Evolutionary conservation across 1,140 invertebrate species (phyloP).

Genomic region (Pissodes strobi): DNA sequence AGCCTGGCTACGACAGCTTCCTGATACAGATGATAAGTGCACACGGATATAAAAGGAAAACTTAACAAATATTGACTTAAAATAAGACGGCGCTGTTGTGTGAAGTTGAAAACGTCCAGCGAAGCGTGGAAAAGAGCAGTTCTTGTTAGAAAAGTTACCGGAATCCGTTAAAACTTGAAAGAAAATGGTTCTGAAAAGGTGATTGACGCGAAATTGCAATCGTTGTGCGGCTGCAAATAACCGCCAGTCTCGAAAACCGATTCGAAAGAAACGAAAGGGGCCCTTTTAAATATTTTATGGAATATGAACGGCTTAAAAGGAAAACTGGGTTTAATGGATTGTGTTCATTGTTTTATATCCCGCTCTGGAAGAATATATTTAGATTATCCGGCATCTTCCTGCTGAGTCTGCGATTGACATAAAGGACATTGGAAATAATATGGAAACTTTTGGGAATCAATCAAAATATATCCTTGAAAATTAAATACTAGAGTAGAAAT

Average conservation of each 20-base stretch:
- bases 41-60: constrained; percentile 29
- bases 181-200: constrained; percentile 36
- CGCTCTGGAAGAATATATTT: too few relatives aligned
- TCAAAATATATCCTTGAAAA: too few relatives aligned
- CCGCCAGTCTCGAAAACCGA: constrained; percentile 20
- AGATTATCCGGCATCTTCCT: too few relatives aligned
- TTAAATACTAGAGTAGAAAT: too few relatives aligned
- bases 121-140: constrained; percentile 34
- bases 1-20: constrained; percentile 6
- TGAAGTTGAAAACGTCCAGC: constrained; percentile 34
- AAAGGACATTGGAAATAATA: too few relatives aligned
- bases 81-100: constrained; percentile 30
- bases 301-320: constrained; percentile 18
- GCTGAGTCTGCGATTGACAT: too few relatives aligned
- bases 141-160: constrained; percentile 31
- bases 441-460: too few relatives aligned
- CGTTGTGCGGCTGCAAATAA: constrained; percentile 30
- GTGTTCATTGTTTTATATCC: constrained; percentile 12
- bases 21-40: constrained; percentile 34
- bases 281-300: constrained; percentile 34
- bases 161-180: constrained; percentile 34
- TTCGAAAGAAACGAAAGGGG: constrained; percentile 25
- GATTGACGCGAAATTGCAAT: constrained; percentile 39
- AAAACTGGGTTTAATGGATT: constrained; percentile 18
- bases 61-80: constrained; percentile 37